A percentile compares a stretch with the other conserved stretches of the same genome.
phyloP scores from a whole-genome alignment of 2,888 invertebrate genomes.

The Lacanobia wlatinum region DNA sequence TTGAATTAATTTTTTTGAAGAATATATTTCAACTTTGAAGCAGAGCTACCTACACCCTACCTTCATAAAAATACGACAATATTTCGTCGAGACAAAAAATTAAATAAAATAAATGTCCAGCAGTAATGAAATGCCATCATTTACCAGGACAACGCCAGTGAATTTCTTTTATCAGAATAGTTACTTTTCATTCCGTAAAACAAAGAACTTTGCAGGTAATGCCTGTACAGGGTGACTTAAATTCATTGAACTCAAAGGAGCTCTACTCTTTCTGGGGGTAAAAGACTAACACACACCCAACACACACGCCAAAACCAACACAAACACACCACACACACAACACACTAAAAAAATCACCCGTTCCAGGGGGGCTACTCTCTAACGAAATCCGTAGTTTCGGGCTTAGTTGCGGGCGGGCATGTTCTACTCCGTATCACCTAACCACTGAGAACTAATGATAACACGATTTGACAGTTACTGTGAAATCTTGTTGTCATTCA shows the following conservation, averaged over 20 bases:
- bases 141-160: conserved; percentile 28
- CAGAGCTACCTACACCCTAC: not conserved
- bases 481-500: no score
- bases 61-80: conserved; percentile 16
- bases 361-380: no score
- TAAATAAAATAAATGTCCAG: conserved; percentile 10
- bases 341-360: no score
- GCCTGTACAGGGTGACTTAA: not conserved
- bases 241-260: not conserved
- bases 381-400: no score
- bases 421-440: no score
- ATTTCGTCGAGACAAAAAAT: conserved; percentile 15
- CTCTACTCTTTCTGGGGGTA: no score
- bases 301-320: no score
- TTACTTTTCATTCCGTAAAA: conserved; percentile 22
- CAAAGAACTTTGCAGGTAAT: conserved; percentile 26
- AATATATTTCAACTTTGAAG: conserved; percentile 2
- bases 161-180: conserved; percentile 24
- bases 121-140: conserved; percentile 37
- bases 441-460: no score
- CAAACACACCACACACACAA: no score
- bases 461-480: no score
- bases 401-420: no score
- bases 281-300: no score
- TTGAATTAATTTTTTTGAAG: not conserved